Evolutionary conservation across 2,888 invertebrate genomes (phyloP).

Genomic region (Drosophila kokeensis): DNA sequence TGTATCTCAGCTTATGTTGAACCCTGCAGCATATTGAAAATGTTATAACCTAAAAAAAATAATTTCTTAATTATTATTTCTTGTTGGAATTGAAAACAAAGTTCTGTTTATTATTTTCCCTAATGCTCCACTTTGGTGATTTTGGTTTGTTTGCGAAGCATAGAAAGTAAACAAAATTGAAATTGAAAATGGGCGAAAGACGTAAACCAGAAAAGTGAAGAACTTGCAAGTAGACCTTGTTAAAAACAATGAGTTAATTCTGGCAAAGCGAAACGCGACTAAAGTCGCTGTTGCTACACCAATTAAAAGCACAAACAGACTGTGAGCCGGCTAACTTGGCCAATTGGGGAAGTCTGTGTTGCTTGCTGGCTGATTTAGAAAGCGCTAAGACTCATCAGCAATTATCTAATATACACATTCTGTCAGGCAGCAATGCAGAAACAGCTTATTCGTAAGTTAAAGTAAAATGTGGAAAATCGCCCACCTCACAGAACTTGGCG

Average conservation of each 20-base stretch:
- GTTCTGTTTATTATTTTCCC: neutral
- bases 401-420: constrained; percentile 59
- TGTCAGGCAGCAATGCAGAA: constrained; percentile 3
- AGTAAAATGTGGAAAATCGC: constrained; percentile 8
- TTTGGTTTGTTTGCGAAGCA: neutral
- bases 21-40: neutral
- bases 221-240: constrained; percentile 35
- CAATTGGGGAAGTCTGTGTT: constrained; percentile 12
- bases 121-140: constrained; percentile 9
- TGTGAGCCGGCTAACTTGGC: constrained; percentile 52
- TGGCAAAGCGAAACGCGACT: constrained; percentile 36
- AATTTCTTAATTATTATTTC: neutral
- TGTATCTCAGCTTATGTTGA: neutral
- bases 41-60: neutral
- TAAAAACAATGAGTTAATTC: constrained; percentile 50
- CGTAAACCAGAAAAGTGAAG: constrained; percentile 41
- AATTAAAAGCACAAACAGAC: constrained; percentile 64
- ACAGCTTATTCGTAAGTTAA: neutral
- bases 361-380: constrained; percentile 53
- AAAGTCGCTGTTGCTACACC: constrained; percentile 25
- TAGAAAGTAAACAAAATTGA: constrained; percentile 49
- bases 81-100: neutral
- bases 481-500: constrained; percentile 33
- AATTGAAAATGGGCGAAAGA: constrained; percentile 37
- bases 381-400: constrained; percentile 58